These are phyloP conservation scores for Apodemus agrarius DNA, from an alignment of 2,797 vertebrate genomes.

Conservation along the genomic window DNA sequence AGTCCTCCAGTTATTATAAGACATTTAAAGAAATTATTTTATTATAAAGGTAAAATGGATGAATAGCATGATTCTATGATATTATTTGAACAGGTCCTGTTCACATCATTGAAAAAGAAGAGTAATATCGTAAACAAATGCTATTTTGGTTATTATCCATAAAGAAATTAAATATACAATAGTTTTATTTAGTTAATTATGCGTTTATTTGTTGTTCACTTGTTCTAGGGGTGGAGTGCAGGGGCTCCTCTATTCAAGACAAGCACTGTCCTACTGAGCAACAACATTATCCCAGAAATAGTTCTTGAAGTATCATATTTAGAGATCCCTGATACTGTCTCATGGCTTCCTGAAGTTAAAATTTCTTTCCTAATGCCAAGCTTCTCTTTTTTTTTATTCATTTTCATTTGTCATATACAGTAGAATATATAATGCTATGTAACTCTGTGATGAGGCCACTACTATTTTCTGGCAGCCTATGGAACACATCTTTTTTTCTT, in stretches of 20 bases:
- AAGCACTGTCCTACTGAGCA: neutral
- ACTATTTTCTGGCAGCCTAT: neutral
- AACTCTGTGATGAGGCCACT: neutral
- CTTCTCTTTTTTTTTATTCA: neutral
- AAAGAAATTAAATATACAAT: slow-evolving; percentile 29
- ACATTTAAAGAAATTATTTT: neutral
- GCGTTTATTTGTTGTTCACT: neutral
- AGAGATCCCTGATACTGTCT: neutral
- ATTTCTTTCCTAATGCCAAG: neutral
- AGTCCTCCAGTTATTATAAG: slow-evolving; percentile 16
- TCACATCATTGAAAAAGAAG: neutral
- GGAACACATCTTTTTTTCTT: neutral
- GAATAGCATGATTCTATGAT: neutral
- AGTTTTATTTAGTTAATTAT: neutral
- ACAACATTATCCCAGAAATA: neutral
- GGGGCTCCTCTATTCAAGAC: neutral
- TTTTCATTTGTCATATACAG: neutral
- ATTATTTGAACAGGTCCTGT: neutral
- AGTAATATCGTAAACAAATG: neutral
- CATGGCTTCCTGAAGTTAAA: neutral
- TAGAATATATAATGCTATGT: neutral
- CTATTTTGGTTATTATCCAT: neutral
- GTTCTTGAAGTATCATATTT: slow-evolving; percentile 7
- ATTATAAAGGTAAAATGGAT: neutral
- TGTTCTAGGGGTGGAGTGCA: neutral